These are phyloP conservation scores for Congeria kusceri DNA, from an alignment of 2,888 invertebrate genomes.

Conservation along the genomic window DNA sequence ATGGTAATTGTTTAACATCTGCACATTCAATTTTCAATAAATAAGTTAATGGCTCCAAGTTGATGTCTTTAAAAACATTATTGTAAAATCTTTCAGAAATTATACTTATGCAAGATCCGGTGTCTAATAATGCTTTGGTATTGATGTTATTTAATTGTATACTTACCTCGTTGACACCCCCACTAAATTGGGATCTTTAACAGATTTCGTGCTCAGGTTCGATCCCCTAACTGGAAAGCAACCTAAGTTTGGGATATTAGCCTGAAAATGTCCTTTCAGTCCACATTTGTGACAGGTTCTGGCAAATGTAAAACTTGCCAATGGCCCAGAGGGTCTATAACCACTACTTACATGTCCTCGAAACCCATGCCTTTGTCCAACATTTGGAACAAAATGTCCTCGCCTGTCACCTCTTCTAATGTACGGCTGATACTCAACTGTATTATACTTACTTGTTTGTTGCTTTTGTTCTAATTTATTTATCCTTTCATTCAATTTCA, in stretches of 20 bases:
- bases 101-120: no score
- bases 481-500: background rate
- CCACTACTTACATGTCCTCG: background rate
- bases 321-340: background rate
- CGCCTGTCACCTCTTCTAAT: background rate
- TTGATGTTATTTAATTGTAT: no score
- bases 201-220: background rate
- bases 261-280: conserved; percentile 3
- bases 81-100: no score
- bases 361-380: background rate
- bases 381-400: background rate
- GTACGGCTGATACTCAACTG: background rate
- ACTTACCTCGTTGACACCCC: no score
- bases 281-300: background rate
- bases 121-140: background rate
- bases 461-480: background rate
- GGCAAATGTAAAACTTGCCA: background rate
- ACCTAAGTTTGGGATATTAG: background rate
- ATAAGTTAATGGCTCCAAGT: no score
- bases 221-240: background rate
- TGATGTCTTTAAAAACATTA: no score
- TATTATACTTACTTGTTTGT: background rate
- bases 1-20: no score
- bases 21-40: no score
- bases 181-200: background rate